Evolutionary conservation across 2,888 invertebrate genomes (phyloP), one percentile per base, ranked within the genome.

Genomic region (Eupithecia centaureata): DNA sequence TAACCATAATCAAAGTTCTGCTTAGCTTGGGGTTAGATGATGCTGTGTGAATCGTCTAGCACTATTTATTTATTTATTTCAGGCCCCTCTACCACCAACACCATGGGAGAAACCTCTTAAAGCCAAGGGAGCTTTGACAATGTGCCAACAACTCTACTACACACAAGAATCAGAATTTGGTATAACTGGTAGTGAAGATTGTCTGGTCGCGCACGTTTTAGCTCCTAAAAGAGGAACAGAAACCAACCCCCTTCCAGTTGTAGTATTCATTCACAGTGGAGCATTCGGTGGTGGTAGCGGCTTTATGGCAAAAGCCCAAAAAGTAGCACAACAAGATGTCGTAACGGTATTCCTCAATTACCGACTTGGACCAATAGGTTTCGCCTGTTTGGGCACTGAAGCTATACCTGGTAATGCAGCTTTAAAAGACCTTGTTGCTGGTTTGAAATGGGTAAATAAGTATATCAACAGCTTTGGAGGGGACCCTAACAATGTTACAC

Each of bases 331-430:
- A 58, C 95, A 95, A 83, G 95, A 95, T 18, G 83, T 96, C 10
- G 88, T 96, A 13, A 95, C 95, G 1, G 94, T 96, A 0, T 95
- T 94, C 28, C 94, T 96, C 33, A 96, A 95, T 79, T 97, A 96
- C 79, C 93, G 97, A 76, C 89, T 95, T 61, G 96, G 96, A 73
- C 95, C 96, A 8, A 94, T 96, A 75, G 97, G 96, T 18, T 96
- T 96, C 84, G 94, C 95, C 27, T 95, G 94, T 72, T 86, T 95
- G 59, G 95, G 95, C 2, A 94, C 90, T 38, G 86, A 91, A 76
- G 94, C 94, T 73, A 94, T 95, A 30, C 95, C 96, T 0, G 98
- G 98, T 0, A 98, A 98, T 85, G 95, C 97, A 72, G 98, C 96
- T 0, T 84, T 98, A 58, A 95, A 96, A 83, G 98, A 98, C 84